Percentiles rank a stretch among this genome's conserved stretches.
Evolutionary conservation across 1,140 invertebrate genomes (phyloP).

Genomic region (Trinorchestia longiramus): DNA sequence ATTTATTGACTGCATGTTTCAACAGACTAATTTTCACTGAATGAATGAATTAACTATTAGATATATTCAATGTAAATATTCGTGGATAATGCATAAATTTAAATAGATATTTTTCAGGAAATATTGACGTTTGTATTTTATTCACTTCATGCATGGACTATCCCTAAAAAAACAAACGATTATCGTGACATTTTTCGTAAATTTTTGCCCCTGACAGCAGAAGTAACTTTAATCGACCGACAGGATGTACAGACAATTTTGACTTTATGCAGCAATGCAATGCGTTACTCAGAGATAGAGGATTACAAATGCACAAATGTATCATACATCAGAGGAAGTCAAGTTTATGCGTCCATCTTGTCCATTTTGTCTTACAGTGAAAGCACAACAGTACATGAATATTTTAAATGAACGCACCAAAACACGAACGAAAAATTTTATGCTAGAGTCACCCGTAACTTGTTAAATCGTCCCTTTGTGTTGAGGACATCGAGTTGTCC

Average conservation of each 20-base stretch:
- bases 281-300: neutral
- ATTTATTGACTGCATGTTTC: neutral
- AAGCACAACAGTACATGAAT: neutral
- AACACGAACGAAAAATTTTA: neutral
- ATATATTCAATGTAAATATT: too few relatives aligned
- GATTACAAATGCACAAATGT: neutral
- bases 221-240: too few relatives aligned
- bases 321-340: neutral
- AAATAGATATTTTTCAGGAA: too few relatives aligned
- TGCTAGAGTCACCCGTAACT: neutral
- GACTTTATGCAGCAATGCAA: too few relatives aligned
- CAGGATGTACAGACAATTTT: too few relatives aligned
- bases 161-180: too few relatives aligned
- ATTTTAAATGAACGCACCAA: neutral
- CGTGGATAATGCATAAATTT: too few relatives aligned
- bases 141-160: too few relatives aligned
- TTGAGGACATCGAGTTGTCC: neutral
- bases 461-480: neutral
- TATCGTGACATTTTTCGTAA: too few relatives aligned
- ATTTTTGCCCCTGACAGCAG: too few relatives aligned
- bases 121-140: too few relatives aligned
- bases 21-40: neutral
- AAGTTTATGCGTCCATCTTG: neutral
- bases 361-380: neutral
- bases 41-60: neutral